Percentiles rank a stretch among this genome's conserved stretches.
Conservation (phyloP, 2,888 invertebrate species). For the Caenorhabditis sinica region DNA sequence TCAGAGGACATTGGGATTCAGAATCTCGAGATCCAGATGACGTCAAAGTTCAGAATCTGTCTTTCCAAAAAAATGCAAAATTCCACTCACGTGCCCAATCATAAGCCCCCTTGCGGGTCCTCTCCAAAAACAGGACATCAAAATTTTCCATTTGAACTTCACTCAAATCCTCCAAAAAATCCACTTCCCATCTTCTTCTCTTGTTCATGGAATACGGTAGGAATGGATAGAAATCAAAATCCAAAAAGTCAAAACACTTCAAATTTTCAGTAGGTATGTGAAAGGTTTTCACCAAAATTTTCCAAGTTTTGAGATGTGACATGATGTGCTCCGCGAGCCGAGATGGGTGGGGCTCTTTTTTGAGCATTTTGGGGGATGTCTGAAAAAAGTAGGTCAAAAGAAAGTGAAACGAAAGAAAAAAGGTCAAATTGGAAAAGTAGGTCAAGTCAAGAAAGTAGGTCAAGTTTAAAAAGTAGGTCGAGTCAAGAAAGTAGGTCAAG, state of each 20-base stretch:
- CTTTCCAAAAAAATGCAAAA: background rate
- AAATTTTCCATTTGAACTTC: background rate
- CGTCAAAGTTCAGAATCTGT: background rate
- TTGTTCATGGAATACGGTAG: conserved; percentile 42
- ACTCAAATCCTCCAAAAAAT: conserved; percentile 22
- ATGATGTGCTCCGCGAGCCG: conserved; percentile 41
- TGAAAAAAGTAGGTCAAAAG: background rate
- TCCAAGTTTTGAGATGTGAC: conserved; percentile 33
- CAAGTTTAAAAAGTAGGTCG: background rate
- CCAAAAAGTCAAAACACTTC: background rate
- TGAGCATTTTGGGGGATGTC: conserved; percentile 28
- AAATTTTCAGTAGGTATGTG: conserved; percentile 4
- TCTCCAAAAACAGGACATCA: conserved; percentile 10
- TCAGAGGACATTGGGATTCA: too few relatives aligned
- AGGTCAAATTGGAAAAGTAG: background rate
- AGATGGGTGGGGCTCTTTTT: background rate
- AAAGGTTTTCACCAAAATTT: conserved; percentile 17
- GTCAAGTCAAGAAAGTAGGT: background rate
- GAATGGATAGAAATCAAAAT: conserved; percentile 9
- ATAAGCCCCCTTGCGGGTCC: conserved; percentile 8
- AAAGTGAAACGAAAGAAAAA: background rate
- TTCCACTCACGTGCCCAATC: conserved; percentile 5
- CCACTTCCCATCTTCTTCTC: conserved; percentile 29
- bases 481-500: background rate
- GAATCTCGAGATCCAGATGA: background rate